Base-by-base conservation (phyloP, 2,888 invertebrate genomes). In the Amblyteles armatorius region DNA sequence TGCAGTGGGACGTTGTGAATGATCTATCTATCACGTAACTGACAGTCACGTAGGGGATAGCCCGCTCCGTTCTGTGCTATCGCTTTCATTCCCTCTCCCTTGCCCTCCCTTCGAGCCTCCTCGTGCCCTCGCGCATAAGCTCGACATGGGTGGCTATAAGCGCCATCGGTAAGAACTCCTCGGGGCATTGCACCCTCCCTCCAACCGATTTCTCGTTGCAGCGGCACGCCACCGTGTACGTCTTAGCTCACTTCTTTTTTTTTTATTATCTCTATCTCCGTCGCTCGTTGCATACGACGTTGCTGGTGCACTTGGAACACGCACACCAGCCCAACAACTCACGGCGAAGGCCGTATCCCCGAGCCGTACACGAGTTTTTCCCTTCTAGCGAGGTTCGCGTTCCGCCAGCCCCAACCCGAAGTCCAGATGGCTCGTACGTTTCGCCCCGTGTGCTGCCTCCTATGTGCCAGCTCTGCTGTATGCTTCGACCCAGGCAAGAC, bases 21-120 rank as follows among this genome's bases (percentile, higher is more conserved):
- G 90, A 90, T 88, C 89, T 87, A 89, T 90, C 88, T 89, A 91
- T 90, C 89, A 77, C 78, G 83, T 87, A 88, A 87, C 85, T 85
- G 85, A 87, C 86, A 88, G 88, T 87, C 90, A 90, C 90, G 89
- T 90, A 77, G 78, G 82, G 72, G 68, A 81, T 82, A 69, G 84
- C 79, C 52, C 63, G 60, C 68, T 67, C 69, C 76, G 55, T 79
- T 88, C 65, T 36, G 26, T 69, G 50, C 73, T 73, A 67, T 76
- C 76, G 33, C 63, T 78, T 40, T 78, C 77, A 19, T 48, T 48
- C 57, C 26, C 13, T 63, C 74, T 74, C n/a, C 4, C 44, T 33
- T 48, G n/a, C 44, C 50, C 50, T 36, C 16, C 33, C 50, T 44
- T 22, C 71, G 19, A 22, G 68, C 55, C 52, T 19, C 50, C 36